Evolutionary conservation across 2,113 vertebrate species (phyloP).

Genomic region (Antigone vipio): DNA sequence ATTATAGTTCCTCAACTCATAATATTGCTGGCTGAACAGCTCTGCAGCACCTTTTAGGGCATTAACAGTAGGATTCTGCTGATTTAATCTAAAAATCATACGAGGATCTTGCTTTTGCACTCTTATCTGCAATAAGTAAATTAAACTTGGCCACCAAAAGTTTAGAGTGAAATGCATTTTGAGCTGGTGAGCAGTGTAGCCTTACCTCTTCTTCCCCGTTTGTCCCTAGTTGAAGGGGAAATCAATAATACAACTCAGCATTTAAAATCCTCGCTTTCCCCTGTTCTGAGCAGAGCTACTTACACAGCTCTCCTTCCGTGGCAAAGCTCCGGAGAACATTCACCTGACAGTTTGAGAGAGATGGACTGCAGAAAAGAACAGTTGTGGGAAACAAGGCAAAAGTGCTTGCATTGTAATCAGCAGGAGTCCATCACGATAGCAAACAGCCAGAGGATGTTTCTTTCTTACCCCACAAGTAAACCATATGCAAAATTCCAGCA

Average conservation of each 20-base stretch:
- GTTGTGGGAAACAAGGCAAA: conserved; percentile 65
- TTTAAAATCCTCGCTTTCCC: neutral
- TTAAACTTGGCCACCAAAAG: neutral
- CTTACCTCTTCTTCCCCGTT: neutral
- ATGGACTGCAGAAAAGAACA: conserved; percentile 59
- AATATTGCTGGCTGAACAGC: conserved; percentile 1
- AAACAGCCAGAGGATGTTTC: conserved; percentile 67
- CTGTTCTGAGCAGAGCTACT: neutral
- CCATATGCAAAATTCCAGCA: conserved; percentile 70
- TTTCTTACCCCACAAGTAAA: conserved; percentile 63
- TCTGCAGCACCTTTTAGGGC: neutral
- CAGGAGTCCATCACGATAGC: conserved; percentile 60
- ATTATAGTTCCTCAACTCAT: conserved; percentile 16
- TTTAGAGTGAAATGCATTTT: neutral
- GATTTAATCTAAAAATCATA: conserved; percentile 47
- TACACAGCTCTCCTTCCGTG: neutral
- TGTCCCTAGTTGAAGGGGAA: conserved; percentile 24
- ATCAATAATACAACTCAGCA: neutral
- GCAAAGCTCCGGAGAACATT: conserved; percentile 4
- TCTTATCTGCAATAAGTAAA: neutral
- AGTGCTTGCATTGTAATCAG: conserved; percentile 56
- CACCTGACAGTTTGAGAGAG: conserved; percentile 5
- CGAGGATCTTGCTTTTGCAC: conserved; percentile 15
- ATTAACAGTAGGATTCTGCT: conserved; percentile 33
- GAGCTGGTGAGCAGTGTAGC: neutral